Evolutionary conservation across 2,113 vertebrate species (phyloP), one percentile per base, ranked within the genome.

Genomic region (Passerina amoena): DNA sequence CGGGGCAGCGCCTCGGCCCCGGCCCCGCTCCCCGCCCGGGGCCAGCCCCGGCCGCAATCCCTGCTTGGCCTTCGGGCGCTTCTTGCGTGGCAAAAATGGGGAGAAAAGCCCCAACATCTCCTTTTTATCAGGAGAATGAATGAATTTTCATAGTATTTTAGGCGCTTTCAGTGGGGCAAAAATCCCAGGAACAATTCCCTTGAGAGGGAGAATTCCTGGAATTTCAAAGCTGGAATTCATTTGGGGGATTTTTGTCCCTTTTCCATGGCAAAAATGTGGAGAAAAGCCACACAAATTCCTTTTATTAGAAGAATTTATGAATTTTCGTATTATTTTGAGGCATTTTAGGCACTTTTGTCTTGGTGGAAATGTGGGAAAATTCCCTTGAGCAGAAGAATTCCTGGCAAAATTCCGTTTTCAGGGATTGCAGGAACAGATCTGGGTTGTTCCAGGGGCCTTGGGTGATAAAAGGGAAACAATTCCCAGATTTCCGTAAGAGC

Each of bases 1-100:
- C 98, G 97, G 77, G 98, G 98, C 98, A 97, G 95, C 76, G 61
- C 85, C 98, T 97, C 96, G n/a, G n/a, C n/a, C n/a, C n/a, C n/a
- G n/a, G n/a, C n/a, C n/a, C n/a, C n/a, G n/a, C n/a, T n/a, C n/a
- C n/a, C n/a, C n/a, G n/a, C n/a, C n/a, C n/a, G n/a, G 14, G 28
- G 14, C 31, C 14, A 44, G 7, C 11, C 40, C 40, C 21, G 40
- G 6, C 16, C 4, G 38, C 38, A 8, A 64, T 16, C 30, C 13
- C 10, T 51, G 10, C 6, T 7, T 11, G 23, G 23, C 10, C 5
- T 9, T 45, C 3, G 3, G 42, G 21, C 10, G 44, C 11, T 9
- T 12, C 17, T 24, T 17, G 6, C 10, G 1, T 4, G 15, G 22
- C 28, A 33, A 1, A 27, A 50, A 50, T 16, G 24, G 27, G 48